Percentiles rank a stretch among this genome's conserved stretches.
phyloP scores from a whole-genome alignment of 2,113 vertebrate species.

The Asarcornis scutulata region DNA sequence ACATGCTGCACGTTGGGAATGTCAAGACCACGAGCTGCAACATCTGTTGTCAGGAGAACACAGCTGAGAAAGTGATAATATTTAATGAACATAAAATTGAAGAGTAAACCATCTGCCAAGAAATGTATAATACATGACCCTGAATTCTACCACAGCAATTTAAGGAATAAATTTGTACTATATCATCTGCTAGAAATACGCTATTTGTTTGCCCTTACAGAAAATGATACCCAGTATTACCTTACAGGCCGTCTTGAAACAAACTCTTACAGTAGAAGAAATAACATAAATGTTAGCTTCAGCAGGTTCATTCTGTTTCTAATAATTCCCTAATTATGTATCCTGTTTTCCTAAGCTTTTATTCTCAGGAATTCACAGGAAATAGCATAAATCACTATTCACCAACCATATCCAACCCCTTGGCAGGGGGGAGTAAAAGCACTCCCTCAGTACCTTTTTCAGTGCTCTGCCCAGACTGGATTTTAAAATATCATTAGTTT shows the following conservation, averaged over 20 bases:
- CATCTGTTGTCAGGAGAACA: slow-evolving; percentile 94
- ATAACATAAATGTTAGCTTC: neutral
- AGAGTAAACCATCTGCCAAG: neutral
- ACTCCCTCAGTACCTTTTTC: neutral
- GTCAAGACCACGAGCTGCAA: slow-evolving; percentile 95
- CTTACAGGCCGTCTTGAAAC: neutral
- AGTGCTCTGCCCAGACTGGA: neutral
- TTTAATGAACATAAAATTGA: slow-evolving; percentile 31
- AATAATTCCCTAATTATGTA: neutral
- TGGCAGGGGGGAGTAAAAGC: neutral
- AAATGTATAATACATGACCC: neutral
- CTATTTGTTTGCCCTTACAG: neutral
- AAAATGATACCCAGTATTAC: fast-evolving
- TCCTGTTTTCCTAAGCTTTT: neutral
- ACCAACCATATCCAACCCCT: neutral
- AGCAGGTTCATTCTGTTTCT: neutral
- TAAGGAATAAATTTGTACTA: neutral
- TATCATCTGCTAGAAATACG: neutral
- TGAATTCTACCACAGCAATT: neutral
- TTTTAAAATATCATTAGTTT: neutral
- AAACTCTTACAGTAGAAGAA: neutral
- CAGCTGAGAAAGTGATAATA: slow-evolving; percentile 79
- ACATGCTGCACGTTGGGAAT: slow-evolving; percentile 95
- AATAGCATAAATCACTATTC: neutral
- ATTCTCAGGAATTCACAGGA: neutral